Conservation (phyloP, 1,140 invertebrate species). For the Trichonephila clavipes region DNA sequence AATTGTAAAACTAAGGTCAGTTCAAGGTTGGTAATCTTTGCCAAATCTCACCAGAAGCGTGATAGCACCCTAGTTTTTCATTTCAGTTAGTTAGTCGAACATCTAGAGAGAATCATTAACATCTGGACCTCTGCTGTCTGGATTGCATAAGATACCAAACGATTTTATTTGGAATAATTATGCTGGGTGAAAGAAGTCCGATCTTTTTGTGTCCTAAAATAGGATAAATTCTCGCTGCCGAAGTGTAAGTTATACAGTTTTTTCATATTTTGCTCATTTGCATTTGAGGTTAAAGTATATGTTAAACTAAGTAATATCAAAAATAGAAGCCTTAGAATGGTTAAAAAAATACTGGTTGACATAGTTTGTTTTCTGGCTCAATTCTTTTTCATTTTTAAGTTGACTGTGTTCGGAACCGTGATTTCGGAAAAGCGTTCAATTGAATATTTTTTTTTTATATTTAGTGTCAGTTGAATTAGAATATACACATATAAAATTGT, state of each 20-base stretch:
- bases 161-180: background rate
- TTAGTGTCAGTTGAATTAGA: too few species aligned
- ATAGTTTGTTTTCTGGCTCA: too few species aligned
- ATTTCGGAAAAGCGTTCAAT: too few species aligned
- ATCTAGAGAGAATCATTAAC: background rate
- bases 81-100: background rate
- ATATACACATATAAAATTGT: too few species aligned
- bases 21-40: conserved; percentile 52
- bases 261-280: background rate
- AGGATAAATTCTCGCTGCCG: background rate
- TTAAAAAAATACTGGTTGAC: too few species aligned
- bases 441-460: too few species aligned
- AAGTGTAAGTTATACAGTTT: background rate
- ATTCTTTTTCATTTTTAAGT: too few species aligned
- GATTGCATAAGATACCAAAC: background rate
- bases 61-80: conserved; percentile 2
- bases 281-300: too few species aligned
- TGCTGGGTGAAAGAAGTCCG: background rate
- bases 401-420: too few species aligned
- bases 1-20: conserved; percentile 59
- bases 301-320: too few species aligned
- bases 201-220: too few species aligned
- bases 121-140: background rate
- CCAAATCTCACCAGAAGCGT: conserved; percentile 26
- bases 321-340: too few species aligned